Evolutionary conservation across 2,888 invertebrate genomes (phyloP), one percentile per base, ranked within the genome.

Genomic region (Sylvicola cinctus): DNA sequence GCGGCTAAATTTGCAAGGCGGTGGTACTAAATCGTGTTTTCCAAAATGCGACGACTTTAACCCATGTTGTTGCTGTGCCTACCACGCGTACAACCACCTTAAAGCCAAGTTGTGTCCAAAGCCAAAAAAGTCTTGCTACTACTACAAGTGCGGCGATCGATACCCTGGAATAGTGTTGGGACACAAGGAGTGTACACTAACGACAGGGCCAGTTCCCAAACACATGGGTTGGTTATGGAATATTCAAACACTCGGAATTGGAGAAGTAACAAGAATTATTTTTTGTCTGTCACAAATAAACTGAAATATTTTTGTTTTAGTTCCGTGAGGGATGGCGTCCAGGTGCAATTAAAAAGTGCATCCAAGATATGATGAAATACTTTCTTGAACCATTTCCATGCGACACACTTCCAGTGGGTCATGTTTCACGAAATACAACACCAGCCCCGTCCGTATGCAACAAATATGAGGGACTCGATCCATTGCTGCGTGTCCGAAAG

Each of bases 401-500:
- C 13, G 55, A 56, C 33, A 51, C 39, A 5, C 29, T 56, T 3
- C 49, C 48, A 1, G 45, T 52, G 0, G 52, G 54, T 0, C 48
- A 28, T 5, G 14, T n/a, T 10, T 23, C 43, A 27, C 53, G 49
- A 34, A 42, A 44, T 16, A 48, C 46, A 10, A 48, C 48, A 5
- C 41, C 43, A 30, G 36, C 39, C 1, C 29, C 39, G 1, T n/a
- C n/a, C n/a, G n/a, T n/a, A n/a, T n/a, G n/a, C n/a, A n/a, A n/a
- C n/a, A 48, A 45, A 29, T 60, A 60, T 0, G 61, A 62, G 0
- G 61, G 64, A 12, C 54, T 57, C 0, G 46, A 40, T 3, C 71
- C 74, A 2, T 65, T 74, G 0, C 50, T 75, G 11, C 67, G 66
- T 38, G 66, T 75, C 4, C 66, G 68, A 43, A 72, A 74, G 45